Base-by-base conservation (phyloP, 2,113 vertebrate species). In the Arvicanthis niloticus region DNA sequence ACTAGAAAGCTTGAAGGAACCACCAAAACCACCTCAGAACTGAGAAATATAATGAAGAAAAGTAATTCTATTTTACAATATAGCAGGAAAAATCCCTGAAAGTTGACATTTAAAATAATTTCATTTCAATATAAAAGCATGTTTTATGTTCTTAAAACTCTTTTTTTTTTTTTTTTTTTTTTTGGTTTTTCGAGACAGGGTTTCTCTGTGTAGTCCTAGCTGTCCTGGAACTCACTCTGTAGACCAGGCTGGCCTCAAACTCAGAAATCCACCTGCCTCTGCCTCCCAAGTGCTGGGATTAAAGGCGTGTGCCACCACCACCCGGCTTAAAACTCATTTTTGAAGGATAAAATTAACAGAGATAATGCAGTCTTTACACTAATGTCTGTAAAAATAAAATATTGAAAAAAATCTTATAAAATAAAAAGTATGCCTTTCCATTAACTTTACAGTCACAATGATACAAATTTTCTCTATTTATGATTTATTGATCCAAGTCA, bases 381-480 rank as follows among this genome's bases (percentile, higher is more conserved):
- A 93, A 93, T 78, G 85, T 67, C n/a, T 89, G 65, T 45, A 72
- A 89, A 86, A 76, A 81, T 48, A 81, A 94, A 81, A 92, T 51
- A 56, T 0, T 72, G 9, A 51, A 51, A 70, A 21, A 80, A 88
- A 88, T 1, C 62, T 88, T 95, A 40, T 51, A 92, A 95, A 37
- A 19, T 70, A 19, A 17, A 70, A 86, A 67, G 45, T 68, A 89
- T 80, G 81, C 48, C 31, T 89, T 95, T 93, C 72, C 11, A 88
- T 60, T 92, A 53, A 73, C n/a, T 80, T 81, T 22, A 40, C 94
- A 67, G 8, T 78, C 51, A 77, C 67, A 89, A 40, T 78, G 62
- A 37, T 93, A 40, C 42, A 24, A 91, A 24, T 91, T 91, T 67
- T 91, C 42, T 56, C 87, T 26, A 76, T 13, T 19, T 91, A 45